phyloP scores from a whole-genome alignment of 2,888 invertebrate genomes.

The Platycheirus albimanus region DNA sequence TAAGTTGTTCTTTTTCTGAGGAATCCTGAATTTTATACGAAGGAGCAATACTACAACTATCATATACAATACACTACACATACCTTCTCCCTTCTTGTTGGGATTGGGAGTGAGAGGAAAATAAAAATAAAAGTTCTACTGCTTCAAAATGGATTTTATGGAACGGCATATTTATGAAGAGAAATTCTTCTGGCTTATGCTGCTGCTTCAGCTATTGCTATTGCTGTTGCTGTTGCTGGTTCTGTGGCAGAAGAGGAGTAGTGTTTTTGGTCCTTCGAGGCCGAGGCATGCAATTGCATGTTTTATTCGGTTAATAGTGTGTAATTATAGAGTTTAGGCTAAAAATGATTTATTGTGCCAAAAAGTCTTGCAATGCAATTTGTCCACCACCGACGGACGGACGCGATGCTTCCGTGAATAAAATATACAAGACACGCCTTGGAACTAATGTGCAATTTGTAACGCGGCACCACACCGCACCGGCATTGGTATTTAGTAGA shows the following conservation, averaged over 20 bases:
- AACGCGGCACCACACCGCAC: background rate
- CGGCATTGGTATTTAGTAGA: background rate
- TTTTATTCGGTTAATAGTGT: conserved; percentile 71
- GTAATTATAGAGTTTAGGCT: conserved; percentile 65
- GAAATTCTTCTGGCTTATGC: conserved; percentile 2
- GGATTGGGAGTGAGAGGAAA: conserved; percentile 33
- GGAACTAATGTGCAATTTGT: conserved; percentile 56
- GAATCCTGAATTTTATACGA: conserved; percentile 52
- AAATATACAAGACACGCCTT: background rate
- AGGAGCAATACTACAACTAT: background rate
- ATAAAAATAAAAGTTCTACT: conserved; percentile 61
- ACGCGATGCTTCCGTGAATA: background rate
- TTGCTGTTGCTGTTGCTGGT: background rate
- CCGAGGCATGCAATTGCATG: conserved; percentile 64
- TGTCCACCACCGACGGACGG: conserved; percentile 19
- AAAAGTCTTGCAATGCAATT: conserved; percentile 63
- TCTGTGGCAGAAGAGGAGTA: background rate
- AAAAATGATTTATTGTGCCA: conserved; percentile 65
- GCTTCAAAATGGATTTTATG: conserved; percentile 47
- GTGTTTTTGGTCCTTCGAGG: conserved; percentile 31
- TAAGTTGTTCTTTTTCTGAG: conserved; percentile 65
- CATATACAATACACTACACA: too few relatives aligned
- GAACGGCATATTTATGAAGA: conserved; percentile 21
- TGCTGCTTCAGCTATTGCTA: background rate
- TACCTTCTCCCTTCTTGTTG: too few relatives aligned